Base-by-base conservation (phyloP, 2,888 invertebrate species). In the Papilio demoleus region DNA sequence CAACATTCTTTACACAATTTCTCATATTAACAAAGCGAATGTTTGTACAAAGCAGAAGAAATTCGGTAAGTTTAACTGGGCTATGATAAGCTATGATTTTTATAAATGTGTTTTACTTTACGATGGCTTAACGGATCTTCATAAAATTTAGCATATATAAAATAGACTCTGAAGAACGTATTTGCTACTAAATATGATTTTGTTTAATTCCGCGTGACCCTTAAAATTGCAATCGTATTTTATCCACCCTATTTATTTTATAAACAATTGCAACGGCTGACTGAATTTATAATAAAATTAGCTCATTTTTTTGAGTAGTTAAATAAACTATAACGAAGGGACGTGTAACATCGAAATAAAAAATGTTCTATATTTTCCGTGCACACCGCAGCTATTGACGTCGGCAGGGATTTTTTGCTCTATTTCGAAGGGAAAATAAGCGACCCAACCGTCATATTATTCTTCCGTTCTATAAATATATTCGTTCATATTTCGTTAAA, bases 1-100 rank as follows among this genome's bases (percentile, higher is more conserved):
- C 93, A 0, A 89, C 94, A 1, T 94, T 94, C 76, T 83, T 88
- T 71, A 86, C 83, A 6, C 95, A 95, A 76, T 93, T 94, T 75
- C 53, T 78, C 1, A 92, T 94, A 68, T 79, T 95, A 34, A 82
- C 91, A 12, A 85, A 83, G 56, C 80, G 95, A 68, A 94, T 94
- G 93, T 85, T 93, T 56, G 47, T 92, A 3, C 95, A 95, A 75
- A 90, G 86, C 71, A 83, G 73, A n/a, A 87, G 95, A 70, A 94
- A 95, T 80, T 82, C 85, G 71, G 94, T 94, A 79, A 87, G 87
- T 78, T 50, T 27, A 12, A 38, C 31, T 59, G 67, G 31, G 19
- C 9, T 64, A 58, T 0, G 11, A 40, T 58, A 38, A 5, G 34
- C 31, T 14, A 12, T 5, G n/a, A n/a, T n/a, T n/a, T n/a, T n/a